Base-by-base conservation (phyloP, 2,113 vertebrate species). In the Tetraodon nigroviridis region DNA sequence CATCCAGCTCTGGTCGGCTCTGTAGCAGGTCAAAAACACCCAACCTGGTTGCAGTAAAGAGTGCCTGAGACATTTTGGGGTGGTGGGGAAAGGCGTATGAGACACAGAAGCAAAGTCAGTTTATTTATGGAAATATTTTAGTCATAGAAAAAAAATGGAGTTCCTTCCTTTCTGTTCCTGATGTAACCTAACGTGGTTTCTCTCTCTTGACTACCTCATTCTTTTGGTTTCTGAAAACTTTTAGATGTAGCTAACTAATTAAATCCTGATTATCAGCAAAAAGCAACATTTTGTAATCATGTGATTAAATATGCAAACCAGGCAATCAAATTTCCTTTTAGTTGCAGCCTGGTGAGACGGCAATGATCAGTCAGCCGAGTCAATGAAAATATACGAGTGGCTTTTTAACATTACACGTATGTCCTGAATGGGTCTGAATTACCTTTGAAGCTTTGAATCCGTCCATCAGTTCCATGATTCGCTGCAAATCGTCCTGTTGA, bases 391-490 rank as follows among this genome's bases (percentile, higher is more conserved):
- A 10, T 11, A 37, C 2, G 32, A 37, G 32, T 11, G 8, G 11
- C 32, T 11, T 37, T 37, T 37, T 37, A 37, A 37, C 32, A 37
- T 37, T 37, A 1, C 32, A 37, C 4, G 11, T 11, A 2, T 11
- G 32, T 37, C 8, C 7, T 37, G 32, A 37, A 37, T 37, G 32
- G 2, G 7, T 37, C 32, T 37, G 32, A 37, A 3, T 6, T 89
- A 98, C 96, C 95, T 98, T 94, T 46, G 95, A 95, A 1, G 91
- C 92, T 89, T 89, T 93, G 78, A 96, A 97, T 42, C 94, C 93
- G 64, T 95, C 92, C 29, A 94, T 55, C 27, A 98, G 82, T 11
- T 89, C 73, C 7, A 86, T 57, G n/a, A 97, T 88, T 67, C 50
- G 82, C 2, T 82, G 88, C 54, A 90, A 55, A 0, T 87, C 79